phyloP scores from a whole-genome alignment of 2,888 invertebrate genomes.

The Ophioninae sp. region DNA sequence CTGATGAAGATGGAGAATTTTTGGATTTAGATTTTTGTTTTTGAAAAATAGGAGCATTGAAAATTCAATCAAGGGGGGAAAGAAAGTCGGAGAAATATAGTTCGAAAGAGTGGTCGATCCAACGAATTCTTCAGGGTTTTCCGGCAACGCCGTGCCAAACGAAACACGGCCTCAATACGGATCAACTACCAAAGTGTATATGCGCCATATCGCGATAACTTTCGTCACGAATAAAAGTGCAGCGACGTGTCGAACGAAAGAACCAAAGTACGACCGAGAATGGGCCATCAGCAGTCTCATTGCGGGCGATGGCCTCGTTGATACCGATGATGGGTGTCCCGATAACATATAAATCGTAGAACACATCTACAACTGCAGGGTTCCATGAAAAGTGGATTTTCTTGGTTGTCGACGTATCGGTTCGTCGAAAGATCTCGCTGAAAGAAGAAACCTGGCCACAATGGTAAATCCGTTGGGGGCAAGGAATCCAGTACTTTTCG shows the following conservation, averaged over 20 bases:
- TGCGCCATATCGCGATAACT: conserved; percentile 62
- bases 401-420: conserved; percentile 42
- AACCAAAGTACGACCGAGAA: conserved; percentile 24
- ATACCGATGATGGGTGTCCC: conserved; percentile 66
- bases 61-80: conserved; percentile 10
- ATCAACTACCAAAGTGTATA: conserved; percentile 17
- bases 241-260: conserved; percentile 50
- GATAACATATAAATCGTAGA: conserved; percentile 64
- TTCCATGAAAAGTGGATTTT: conserved; percentile 56
- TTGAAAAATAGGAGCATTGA: conserved; percentile 10
- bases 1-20: background rate
- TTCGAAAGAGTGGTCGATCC: conserved; percentile 56
- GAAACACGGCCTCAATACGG: conserved; percentile 27
- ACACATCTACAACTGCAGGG: conserved; percentile 38
- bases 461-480: conserved; percentile 29
- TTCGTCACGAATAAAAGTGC: conserved; percentile 53
- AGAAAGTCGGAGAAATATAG: conserved; percentile 30
- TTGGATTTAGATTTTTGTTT: background rate
- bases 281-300: conserved; percentile 64
- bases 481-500: conserved; percentile 53
- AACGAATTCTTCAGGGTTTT: conserved; percentile 72
- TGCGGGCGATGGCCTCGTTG: conserved; percentile 70
- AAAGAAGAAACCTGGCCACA: background rate
- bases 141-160: conserved; percentile 53
- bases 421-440: conserved; percentile 22